Percentiles rank a stretch among this genome's conserved stretches.
phyloP scores from a whole-genome alignment of 2,113 vertebrate genomes.

The Equus przewalskii region DNA sequence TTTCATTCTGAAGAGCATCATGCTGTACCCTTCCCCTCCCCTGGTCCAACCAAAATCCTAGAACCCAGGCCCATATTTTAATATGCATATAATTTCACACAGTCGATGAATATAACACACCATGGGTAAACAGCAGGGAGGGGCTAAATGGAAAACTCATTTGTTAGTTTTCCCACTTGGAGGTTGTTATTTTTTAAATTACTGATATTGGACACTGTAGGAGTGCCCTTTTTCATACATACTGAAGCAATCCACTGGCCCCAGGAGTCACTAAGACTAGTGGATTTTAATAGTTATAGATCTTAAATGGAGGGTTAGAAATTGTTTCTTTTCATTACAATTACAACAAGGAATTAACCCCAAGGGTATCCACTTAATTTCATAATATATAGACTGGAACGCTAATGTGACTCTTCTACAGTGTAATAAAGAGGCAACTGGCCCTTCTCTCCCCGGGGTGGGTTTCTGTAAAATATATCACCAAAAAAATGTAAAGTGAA shows the following conservation, averaged over 20 bases:
- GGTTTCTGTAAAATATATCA: slow-evolving; percentile 88
- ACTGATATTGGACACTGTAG: slow-evolving; percentile 89
- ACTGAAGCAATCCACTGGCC: slow-evolving; percentile 87
- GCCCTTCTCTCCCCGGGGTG: slow-evolving; percentile 89
- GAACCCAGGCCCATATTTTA: slow-evolving; percentile 72
- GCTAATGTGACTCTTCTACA: slow-evolving; percentile 88
- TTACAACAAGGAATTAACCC: slow-evolving; percentile 92
- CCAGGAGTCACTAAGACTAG: slow-evolving; percentile 89
- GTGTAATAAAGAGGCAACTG: slow-evolving; percentile 91
- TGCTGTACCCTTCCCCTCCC: background rate
- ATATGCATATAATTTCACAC: slow-evolving; percentile 82
- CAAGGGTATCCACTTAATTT: slow-evolving; percentile 92
- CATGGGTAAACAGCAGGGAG: slow-evolving; percentile 87
- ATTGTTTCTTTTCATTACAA: slow-evolving; percentile 93
- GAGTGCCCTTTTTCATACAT: slow-evolving; percentile 87
- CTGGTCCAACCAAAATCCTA: slow-evolving; percentile 56
- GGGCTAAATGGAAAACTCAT: slow-evolving; percentile 87
- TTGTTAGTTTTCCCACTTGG: slow-evolving; percentile 89
- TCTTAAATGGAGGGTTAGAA: slow-evolving; percentile 90
- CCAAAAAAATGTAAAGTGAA: slow-evolving; percentile 84
- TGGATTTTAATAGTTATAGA: slow-evolving; percentile 92
- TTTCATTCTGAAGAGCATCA: slow-evolving; percentile 40
- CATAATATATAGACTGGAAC: slow-evolving; percentile 93
- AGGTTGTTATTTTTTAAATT: slow-evolving; percentile 89
- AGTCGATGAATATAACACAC: slow-evolving; percentile 81